A percentile compares a stretch with the other conserved stretches of the same genome.
These are phyloP conservation scores for Caradrina clavipalpis DNA, from an alignment of 2,888 invertebrate species.

Conservation along the genomic window DNA sequence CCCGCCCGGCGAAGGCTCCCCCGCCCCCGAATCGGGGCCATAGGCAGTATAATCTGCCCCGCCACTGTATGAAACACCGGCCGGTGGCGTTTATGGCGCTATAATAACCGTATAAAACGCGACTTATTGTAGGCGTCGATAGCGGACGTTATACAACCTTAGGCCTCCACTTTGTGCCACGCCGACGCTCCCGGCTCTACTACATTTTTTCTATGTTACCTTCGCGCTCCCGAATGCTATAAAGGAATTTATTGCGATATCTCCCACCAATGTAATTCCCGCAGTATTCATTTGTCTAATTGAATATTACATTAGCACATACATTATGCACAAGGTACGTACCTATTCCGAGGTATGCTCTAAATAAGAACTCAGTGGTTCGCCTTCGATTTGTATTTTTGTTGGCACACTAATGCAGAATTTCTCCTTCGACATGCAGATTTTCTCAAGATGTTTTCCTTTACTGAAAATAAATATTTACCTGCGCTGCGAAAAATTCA, in stretches of 20 bases:
- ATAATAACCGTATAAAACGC: conserved; percentile 91
- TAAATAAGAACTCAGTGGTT: conserved; percentile 47
- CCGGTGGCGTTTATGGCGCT: conserved; percentile 90
- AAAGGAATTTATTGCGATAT: conserved; percentile 71
- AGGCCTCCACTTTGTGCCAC: conserved; percentile 78
- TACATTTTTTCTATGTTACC: conserved; percentile 75
- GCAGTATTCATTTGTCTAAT: conserved; percentile 71
- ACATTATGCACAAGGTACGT: conserved; percentile 48
- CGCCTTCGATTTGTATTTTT: conserved; percentile 53
- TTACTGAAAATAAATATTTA: conserved; percentile 70
- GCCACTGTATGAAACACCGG: conserved; percentile 90
- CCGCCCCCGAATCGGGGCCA: conserved; percentile 78
- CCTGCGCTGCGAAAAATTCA: conserved; percentile 66
- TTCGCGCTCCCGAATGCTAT: conserved; percentile 67
- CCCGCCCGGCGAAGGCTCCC: conserved; percentile 54
- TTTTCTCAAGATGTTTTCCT: conserved; percentile 67
- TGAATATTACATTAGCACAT: conserved; percentile 64
- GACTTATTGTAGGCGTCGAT: conserved; percentile 91
- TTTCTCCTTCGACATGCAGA: conserved; percentile 65
- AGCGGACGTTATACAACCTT: conserved; percentile 87
- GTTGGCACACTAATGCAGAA: conserved; percentile 64
- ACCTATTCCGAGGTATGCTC: conserved; percentile 27
- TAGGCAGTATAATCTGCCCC: conserved; percentile 89
- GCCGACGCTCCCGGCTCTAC: conserved; percentile 68
- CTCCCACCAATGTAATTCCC: conserved; percentile 65